Evolutionary conservation across 1,140 invertebrate genomes (phyloP).

Genomic region (Samia ricini): DNA sequence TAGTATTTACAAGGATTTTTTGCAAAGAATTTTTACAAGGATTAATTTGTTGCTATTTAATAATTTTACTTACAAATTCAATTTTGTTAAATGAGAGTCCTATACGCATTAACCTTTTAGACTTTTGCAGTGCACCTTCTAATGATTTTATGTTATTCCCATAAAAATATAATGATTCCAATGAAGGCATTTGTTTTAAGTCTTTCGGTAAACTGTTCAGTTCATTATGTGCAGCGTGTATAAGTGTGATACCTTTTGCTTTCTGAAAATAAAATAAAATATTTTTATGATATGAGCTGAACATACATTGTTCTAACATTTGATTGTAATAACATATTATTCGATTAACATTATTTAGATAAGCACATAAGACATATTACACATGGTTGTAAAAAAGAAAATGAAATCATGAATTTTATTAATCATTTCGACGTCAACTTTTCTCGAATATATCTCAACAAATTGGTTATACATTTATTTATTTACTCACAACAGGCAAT

Average conservation of each 20-base stretch:
- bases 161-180: conserved; percentile 84
- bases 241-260: conserved; percentile 81
- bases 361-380: too few relatives aligned
- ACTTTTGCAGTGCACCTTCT: conserved; percentile 83
- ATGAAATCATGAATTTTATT: too few relatives aligned
- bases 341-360: too few relatives aligned
- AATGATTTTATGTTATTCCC: conserved; percentile 84
- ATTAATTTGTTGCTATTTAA: too few relatives aligned
- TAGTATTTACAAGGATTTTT: not conserved
- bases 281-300: not conserved
- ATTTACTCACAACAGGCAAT: conserved; percentile 79
- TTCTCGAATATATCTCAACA: too few relatives aligned
- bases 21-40: not conserved
- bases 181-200: conserved; percentile 80
- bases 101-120: conserved; percentile 81
- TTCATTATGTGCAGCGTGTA: conserved; percentile 85
- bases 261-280: conserved; percentile 54
- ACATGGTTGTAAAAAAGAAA: not conserved
- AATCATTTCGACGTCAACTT: too few relatives aligned
- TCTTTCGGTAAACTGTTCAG: conserved; percentile 83
- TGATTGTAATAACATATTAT: too few relatives aligned
- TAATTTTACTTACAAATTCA: conserved; percentile 81
- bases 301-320: not conserved
- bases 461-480: not conserved
- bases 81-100: conserved; percentile 85